A percentile compares a stretch with the other conserved stretches of the same genome.
These are phyloP conservation scores for Camponotus fellah DNA, from an alignment of 2,888 invertebrate genomes.

Conservation along the genomic window DNA sequence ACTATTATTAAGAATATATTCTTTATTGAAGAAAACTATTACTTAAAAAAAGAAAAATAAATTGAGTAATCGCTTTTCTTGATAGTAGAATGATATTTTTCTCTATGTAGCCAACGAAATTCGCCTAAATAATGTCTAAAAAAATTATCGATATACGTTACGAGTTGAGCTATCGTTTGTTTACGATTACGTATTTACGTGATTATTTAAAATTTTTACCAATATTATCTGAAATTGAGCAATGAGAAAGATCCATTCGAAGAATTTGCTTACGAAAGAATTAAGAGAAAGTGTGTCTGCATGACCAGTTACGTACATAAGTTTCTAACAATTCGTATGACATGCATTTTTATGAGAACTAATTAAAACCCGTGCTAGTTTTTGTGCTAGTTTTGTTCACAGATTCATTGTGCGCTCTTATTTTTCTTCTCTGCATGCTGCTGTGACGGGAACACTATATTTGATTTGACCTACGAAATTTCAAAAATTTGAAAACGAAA, in stretches of 20 bases:
- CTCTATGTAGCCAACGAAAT: neutral
- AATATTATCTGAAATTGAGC: constrained; percentile 23
- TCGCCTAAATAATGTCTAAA: neutral
- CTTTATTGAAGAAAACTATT: no score
- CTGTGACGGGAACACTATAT: no score
- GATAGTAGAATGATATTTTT: no score
- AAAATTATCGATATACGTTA: neutral
- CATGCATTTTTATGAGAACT: constrained; percentile 9
- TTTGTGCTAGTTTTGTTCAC: no score
- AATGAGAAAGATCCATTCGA: constrained; percentile 32
- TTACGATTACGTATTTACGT: neutral
- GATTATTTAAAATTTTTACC: neutral
- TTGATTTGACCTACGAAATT: no score
- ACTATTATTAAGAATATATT: no score
- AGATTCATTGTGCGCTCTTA: no score
- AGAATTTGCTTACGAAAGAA: constrained; percentile 53
- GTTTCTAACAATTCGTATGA: constrained; percentile 14
- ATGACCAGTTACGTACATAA: constrained; percentile 35
- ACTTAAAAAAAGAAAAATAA: no score
- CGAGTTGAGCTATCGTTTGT: neutral
- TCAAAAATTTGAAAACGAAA: no score
- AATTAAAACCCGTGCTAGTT: neutral
- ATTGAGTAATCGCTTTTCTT: no score
- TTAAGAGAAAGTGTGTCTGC: constrained; percentile 48
- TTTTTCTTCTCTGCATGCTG: no score